Evolutionary conservation across 2,888 invertebrate genomes (phyloP).

Genomic region (Ganaspis brasiliensis): DNA sequence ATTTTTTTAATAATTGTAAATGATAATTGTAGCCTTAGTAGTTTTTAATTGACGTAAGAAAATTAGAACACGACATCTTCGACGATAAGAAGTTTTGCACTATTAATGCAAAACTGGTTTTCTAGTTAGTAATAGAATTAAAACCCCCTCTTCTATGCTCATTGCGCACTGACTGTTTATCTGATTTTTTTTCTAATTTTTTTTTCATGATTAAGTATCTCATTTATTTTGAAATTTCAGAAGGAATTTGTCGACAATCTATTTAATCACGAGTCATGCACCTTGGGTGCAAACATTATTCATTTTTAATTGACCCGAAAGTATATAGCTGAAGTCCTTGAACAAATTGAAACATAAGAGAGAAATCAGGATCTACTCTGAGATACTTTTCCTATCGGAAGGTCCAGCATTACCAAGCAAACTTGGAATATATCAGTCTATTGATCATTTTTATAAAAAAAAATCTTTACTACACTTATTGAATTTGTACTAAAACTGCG

Average conservation of each 20-base stretch:
- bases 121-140: neutral
- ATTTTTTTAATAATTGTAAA: no score
- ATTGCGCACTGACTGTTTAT: neutral
- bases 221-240: no score
- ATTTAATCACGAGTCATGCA: neutral
- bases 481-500: no score
- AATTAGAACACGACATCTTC: neutral
- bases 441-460: neutral
- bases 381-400: no score
- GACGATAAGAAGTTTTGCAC: neutral
- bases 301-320: slow-evolving; percentile 10
- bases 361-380: neutral
- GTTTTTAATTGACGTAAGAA: neutral
- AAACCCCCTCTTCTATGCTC: neutral
- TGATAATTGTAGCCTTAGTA: no score
- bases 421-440: no score
- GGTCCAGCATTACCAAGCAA: no score
- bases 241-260: no score
- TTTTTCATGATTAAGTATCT: no score
- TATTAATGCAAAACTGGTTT: neutral
- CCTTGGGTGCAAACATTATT: slow-evolving; percentile 1
- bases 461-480: neutral
- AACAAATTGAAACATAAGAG: slow-evolving; percentile 1
- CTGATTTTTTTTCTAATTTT: no score
- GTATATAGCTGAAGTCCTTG: slow-evolving; percentile 10